Evolutionary conservation across 2,797 vertebrate genomes (phyloP).

Genomic region (Sebastes baramenuke): DNA sequence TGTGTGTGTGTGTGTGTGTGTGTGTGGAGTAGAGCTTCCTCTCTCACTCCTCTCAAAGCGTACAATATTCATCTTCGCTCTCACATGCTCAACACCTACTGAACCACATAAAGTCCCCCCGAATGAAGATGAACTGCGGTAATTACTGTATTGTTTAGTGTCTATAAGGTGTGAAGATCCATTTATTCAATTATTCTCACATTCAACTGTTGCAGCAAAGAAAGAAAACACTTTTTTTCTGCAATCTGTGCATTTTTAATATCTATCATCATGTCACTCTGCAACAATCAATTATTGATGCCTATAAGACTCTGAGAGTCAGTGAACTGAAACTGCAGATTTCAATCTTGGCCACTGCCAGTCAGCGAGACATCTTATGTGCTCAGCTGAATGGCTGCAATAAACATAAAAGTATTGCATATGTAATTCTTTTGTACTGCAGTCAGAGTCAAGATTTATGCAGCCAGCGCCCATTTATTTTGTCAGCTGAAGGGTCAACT

Average conservation of each 20-base stretch:
- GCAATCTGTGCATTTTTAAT: slow-evolving; percentile 8
- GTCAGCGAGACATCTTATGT: background rate
- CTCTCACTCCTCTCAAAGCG: slow-evolving; percentile 15
- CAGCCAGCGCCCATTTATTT: background rate
- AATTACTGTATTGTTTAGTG: slow-evolving; percentile 59
- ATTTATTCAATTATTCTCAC: slow-evolving; percentile 28
- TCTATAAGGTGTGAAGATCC: slow-evolving; percentile 48
- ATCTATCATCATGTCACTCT: slow-evolving; percentile 8
- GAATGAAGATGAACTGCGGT: slow-evolving; percentile 69
- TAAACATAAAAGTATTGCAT: background rate
- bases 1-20: background rate
- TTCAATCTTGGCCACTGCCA: background rate
- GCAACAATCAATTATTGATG: slow-evolving; percentile 13
- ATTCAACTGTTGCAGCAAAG: slow-evolving; percentile 1
- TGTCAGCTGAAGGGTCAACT: background rate
- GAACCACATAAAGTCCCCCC: slow-evolving; percentile 52
- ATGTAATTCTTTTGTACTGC: slow-evolving; percentile 2
- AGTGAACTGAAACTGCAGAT: slow-evolving; percentile 25
- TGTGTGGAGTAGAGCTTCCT: background rate
- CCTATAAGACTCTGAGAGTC: background rate
- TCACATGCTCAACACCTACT: slow-evolving; percentile 43
- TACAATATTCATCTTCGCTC: slow-evolving; percentile 56
- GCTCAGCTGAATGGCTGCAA: background rate
- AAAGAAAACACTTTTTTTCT: background rate
- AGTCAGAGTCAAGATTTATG: background rate